Evolutionary conservation across 2,113 vertebrate species (phyloP), one percentile per base, ranked within the genome.

Genomic region (Crypturellus undulatus): DNA sequence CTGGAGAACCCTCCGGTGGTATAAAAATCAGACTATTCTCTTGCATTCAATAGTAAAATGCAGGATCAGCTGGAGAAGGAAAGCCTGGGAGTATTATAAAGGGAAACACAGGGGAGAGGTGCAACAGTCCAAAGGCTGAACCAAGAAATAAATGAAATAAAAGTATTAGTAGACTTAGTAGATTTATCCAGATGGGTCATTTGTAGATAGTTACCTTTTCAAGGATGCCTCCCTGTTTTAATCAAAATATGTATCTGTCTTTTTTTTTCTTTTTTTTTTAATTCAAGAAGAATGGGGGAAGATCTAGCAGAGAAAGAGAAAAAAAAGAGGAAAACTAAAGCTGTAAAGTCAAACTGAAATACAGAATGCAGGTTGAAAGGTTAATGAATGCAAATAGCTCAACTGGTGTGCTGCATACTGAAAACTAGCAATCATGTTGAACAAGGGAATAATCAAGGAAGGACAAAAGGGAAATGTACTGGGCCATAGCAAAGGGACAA

Each of bases 361-460:
- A 40, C 49, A 89, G 67, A 94, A 84, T 28, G 56, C 63, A 76
- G 36, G 87, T 79, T 94, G 63, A 87, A 93, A 87, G 70, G 91
- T 87, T 95, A 95, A 92, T 82, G 54, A 79, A 92, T 92, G 45
- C 52, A 91, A 93, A 91, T 65, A 84, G 67, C 75, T 84, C 84
- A 79, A 4, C 30, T 67, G 49, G 40, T 80, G 16, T 85, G 63
- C 67, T 87, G 45, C 73, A 28, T 67, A 90, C 43, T 89, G 89
- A 87, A 95, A 96, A 79, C 54, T 17, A 78, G 86, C 75, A 93
- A 92, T 93, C 84, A 82, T 26, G 8, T 36, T 79, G 91, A 93
- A 94, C 63, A 84, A 79, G 67, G 26, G 52, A 87, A 45, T 76
- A 92, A 92, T 92, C 73, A 91, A 79, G 59, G 64, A 89, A 84